phyloP scores from a whole-genome alignment of 1,140 invertebrate genomes.

The Reticulitermes speratus region DNA sequence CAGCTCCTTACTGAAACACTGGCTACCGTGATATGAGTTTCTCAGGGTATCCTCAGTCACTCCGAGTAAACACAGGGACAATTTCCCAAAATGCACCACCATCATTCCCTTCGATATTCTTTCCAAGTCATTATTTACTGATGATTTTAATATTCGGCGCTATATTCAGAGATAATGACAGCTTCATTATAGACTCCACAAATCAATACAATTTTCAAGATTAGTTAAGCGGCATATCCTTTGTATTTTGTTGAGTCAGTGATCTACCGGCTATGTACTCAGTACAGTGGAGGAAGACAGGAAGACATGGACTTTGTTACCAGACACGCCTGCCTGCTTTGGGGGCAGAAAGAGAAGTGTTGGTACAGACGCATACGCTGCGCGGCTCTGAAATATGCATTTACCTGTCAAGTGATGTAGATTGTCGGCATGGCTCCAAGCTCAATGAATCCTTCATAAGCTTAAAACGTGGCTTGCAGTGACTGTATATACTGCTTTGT shows the following conservation, averaged over 20 bases:
- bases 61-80: no score
- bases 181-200: no score
- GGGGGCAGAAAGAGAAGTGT: neutral
- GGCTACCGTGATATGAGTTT: no score
- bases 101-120: no score
- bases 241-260: neutral
- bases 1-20: no score
- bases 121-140: no score
- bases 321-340: neutral
- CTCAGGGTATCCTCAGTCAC: no score
- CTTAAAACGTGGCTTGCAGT: neutral
- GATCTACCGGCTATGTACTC: neutral
- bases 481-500: no score
- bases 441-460: constrained; percentile 11
- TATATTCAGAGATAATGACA: no score
- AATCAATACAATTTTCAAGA: no score
- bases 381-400: constrained; percentile 8
- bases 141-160: no score
- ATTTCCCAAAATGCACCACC: no score
- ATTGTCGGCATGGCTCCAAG: neutral
- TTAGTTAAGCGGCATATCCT: neutral
- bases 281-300: neutral
- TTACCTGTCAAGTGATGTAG: constrained; percentile 9
- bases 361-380: neutral
- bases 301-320: neutral